Base-by-base conservation (phyloP, 2,113 vertebrate species). In the Mastomys coucha region DNA sequence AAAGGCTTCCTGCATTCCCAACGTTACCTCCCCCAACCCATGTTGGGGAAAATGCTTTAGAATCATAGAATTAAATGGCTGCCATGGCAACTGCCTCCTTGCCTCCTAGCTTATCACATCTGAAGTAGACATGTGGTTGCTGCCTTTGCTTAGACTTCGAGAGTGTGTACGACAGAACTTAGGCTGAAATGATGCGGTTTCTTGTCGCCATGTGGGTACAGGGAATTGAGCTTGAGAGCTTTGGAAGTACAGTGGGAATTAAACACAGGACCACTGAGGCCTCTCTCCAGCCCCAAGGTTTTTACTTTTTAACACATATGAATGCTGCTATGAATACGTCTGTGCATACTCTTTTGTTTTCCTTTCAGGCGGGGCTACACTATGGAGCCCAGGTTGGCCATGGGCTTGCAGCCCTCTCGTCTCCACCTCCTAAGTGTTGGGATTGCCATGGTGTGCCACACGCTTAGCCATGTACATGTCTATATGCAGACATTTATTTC, bases 11-110 rank as follows among this genome's bases (percentile, higher is more conserved):
- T 24, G 8, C 11, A 36, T 51, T 6, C 9, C 10, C 86, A 4
- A 1, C 16, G 1, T 26, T 67, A 3, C 3, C 31, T 1, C 39
- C 5, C 19, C 14, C 0, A n/a, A 31, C 45, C 45, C 17, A 4
- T 1, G 2, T 13, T 39, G 39, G 31, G 22, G 3, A 31, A 67
- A 93, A 36, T 4, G 28, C 7, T n/a, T 2, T 7, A n/a, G 45
- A 56, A 16, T n/a, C 22, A 19, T 11, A 76, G 91, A 10, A 31
- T 67, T 70, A 53, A 63, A 60, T 4, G 13, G 28, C 60, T 10
- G 20, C 87, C 7, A 49, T 65, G 78, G 80, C 10, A 86, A 19
- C 13, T 9, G 20, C 58, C 65, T 36, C 4, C 69, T 58, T n/a
- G 3, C 42, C 26, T 51, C 42, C 67, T 77, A 0, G 87, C 49